Conservation (phyloP, 1,140 invertebrate species). For the Schlechtendalia chinensis region DNA sequence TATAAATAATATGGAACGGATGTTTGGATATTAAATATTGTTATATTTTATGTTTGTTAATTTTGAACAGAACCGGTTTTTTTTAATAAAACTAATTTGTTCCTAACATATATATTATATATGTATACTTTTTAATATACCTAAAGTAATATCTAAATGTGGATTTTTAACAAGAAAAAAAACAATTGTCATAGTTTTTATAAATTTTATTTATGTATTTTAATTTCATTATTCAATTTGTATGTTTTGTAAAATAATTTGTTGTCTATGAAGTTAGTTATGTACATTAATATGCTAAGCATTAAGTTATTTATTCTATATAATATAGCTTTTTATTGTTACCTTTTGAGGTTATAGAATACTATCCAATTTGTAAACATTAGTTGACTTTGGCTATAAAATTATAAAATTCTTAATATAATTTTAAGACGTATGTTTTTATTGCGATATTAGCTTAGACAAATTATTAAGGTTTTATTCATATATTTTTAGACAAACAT, state of each 20-base stretch:
- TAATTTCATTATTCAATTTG: constrained; percentile 18
- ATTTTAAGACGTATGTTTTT: neutral
- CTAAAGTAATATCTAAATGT: neutral
- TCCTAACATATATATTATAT: constrained; percentile 6
- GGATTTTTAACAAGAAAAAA: neutral
- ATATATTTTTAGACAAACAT: neutral
- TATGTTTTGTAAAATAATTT: constrained; percentile 29
- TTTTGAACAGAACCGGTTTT: neutral
- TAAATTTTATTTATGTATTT: constrained; percentile 15
- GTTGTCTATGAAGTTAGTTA: constrained; percentile 9
- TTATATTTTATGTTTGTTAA: constrained; percentile 7
- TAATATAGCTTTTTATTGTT: constrained; percentile 4
- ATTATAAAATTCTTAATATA: neutral
- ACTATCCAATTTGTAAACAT: neutral
- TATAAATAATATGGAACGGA: neutral
- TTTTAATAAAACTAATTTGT: constrained; percentile 17
- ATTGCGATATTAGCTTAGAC: neutral
- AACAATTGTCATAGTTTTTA: neutral
- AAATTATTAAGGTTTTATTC: neutral
- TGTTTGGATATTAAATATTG: constrained; percentile 8
- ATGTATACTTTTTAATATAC: neutral
- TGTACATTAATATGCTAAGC: neutral
- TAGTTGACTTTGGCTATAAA: neutral
- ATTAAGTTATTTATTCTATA: neutral
- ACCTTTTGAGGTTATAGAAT: neutral